A percentile compares a stretch with the other conserved stretches of the same genome.
These are phyloP conservation scores for Carposina sasakii DNA, from an alignment of 1,140 invertebrate genomes.

Conservation along the genomic window DNA sequence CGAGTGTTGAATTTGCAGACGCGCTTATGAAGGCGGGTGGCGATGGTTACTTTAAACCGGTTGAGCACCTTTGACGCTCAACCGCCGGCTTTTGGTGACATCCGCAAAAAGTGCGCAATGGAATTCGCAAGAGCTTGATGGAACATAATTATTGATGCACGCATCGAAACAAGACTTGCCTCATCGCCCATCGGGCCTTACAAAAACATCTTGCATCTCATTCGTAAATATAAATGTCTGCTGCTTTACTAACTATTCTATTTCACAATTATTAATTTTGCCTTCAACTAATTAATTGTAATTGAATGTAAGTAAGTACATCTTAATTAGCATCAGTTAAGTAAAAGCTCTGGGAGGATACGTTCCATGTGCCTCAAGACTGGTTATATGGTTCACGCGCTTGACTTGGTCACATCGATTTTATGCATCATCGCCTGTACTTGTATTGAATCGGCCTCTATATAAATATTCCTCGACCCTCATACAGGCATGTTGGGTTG, in stretches of 20 bases:
- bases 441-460: slow-evolving; percentile 53
- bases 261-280: too few relatives aligned
- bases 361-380: too few relatives aligned
- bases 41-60: slow-evolving; percentile 62
- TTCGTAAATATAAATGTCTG: too few relatives aligned
- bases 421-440: slow-evolving; percentile 45
- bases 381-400: slow-evolving; percentile 26
- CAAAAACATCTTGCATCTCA: too few relatives aligned
- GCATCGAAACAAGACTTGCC: slow-evolving; percentile 37
- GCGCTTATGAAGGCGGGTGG: slow-evolving; percentile 49
- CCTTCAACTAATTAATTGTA: too few relatives aligned
- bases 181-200: too few relatives aligned
- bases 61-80: slow-evolving; percentile 58
- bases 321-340: not conserved
- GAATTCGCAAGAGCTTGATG: slow-evolving; percentile 43
- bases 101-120: slow-evolving; percentile 61
- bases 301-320: too few relatives aligned
- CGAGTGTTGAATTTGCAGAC: slow-evolving; percentile 65
- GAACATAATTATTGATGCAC: slow-evolving; percentile 46
- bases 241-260: too few relatives aligned
- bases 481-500: slow-evolving; percentile 52
- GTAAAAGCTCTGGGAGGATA: slow-evolving; percentile 37
- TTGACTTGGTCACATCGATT: slow-evolving; percentile 45
- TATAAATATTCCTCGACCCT: slow-evolving; percentile 59
- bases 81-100: slow-evolving; percentile 62